phyloP scores from a whole-genome alignment of 2,888 invertebrate species.

The Synanthedon tipuliformis region DNA sequence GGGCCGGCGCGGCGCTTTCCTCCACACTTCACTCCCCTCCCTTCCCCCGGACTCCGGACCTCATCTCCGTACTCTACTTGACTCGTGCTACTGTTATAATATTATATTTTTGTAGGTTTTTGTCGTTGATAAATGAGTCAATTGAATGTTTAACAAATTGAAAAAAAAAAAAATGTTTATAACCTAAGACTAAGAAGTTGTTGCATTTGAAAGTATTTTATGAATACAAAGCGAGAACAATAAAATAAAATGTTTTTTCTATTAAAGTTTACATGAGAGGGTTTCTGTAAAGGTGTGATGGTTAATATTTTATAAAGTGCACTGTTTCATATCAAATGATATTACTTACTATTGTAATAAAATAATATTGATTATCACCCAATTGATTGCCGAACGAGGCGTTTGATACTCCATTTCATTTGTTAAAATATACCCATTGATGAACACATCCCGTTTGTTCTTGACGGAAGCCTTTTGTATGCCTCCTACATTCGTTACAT shows the following conservation, averaged over 20 bases:
- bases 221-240: slow-evolving; percentile 68
- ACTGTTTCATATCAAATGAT: slow-evolving; percentile 63
- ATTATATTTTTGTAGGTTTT: slow-evolving; percentile 66
- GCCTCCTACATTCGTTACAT: slow-evolving; percentile 11
- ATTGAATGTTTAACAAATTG: slow-evolving; percentile 68
- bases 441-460: background rate
- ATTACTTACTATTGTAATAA: slow-evolving; percentile 27
- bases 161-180: slow-evolving; percentile 61
- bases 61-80: slow-evolving; percentile 44
- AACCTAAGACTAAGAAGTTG: slow-evolving; percentile 67
- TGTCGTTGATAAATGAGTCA: slow-evolving; percentile 69
- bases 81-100: slow-evolving; percentile 65
- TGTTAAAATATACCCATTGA: slow-evolving; percentile 28
- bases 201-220: slow-evolving; percentile 70
- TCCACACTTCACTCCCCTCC: slow-evolving; percentile 5
- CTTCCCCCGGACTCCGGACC: slow-evolving; percentile 14
- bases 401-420: slow-evolving; percentile 61
- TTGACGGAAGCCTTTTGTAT: background rate
- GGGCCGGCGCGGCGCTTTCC: slow-evolving; percentile 2
- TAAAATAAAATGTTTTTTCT: slow-evolving; percentile 67
- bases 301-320: slow-evolving; percentile 41
- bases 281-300: slow-evolving; percentile 47
- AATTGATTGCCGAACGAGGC: slow-evolving; percentile 32
- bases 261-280: slow-evolving; percentile 65
- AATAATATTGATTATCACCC: slow-evolving; percentile 20